Evolutionary conservation across 2,888 invertebrate species (phyloP).

Genomic region (Callyntrura guangdongensis): DNA sequence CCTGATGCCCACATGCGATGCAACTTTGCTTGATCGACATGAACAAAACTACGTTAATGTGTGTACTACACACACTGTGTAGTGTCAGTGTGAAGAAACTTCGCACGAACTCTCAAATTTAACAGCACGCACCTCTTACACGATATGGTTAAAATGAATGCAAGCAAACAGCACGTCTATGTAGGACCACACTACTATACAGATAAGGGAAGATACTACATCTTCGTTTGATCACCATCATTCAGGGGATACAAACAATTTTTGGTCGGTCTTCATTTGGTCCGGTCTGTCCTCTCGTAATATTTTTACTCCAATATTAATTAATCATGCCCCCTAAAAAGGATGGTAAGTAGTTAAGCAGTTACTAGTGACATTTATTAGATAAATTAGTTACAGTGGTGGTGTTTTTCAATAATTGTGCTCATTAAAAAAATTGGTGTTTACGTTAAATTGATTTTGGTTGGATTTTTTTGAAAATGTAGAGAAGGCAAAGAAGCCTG

Average conservation of each 20-base stretch:
- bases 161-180: neutral
- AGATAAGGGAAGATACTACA: too few relatives aligned
- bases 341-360: constrained; percentile 83
- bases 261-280: too few relatives aligned
- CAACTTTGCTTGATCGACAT: too few relatives aligned
- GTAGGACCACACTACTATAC: too few relatives aligned
- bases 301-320: neutral
- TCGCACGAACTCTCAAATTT: constrained; percentile 66
- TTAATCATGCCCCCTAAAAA: constrained; percentile 83
- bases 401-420: neutral
- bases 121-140: constrained; percentile 64
- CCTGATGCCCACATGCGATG: too few relatives aligned
- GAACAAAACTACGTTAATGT: too few relatives aligned
- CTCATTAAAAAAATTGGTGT: neutral
- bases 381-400: neutral
- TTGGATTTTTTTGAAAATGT: constrained; percentile 24
- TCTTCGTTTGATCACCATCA: neutral
- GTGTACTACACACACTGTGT: too few relatives aligned
- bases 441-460: constrained; percentile 8
- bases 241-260: neutral
- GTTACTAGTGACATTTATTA: constrained; percentile 15
- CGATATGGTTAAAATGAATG: too few relatives aligned
- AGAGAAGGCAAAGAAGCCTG: constrained; percentile 87
- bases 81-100: constrained; percentile 1
- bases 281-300: constrained; percentile 20